These are phyloP conservation scores for Andricus curvator DNA, from an alignment of 2,888 invertebrate genomes.

Conservation along the genomic window DNA sequence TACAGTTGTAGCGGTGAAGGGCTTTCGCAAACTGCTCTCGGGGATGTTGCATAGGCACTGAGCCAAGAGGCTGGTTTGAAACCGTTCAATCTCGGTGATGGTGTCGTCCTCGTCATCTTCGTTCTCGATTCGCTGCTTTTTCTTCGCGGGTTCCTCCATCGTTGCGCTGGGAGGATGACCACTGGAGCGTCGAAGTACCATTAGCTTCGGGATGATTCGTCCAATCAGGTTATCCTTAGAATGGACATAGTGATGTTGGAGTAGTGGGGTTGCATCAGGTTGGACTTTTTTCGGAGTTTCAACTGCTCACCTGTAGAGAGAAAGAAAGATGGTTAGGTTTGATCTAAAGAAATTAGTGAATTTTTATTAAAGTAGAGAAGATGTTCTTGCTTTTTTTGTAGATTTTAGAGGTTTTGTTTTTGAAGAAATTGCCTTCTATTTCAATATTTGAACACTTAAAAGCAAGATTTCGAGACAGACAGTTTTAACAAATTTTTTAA, in stretches of 20 bases:
- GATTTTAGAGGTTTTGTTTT: background rate
- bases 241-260: conserved; percentile 53
- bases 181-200: conserved; percentile 83
- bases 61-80: conserved; percentile 85
- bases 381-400: background rate
- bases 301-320: background rate
- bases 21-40: conserved; percentile 85
- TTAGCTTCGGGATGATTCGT: conserved; percentile 74
- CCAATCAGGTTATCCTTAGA: conserved; percentile 67
- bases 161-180: conserved; percentile 81
- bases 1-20: conserved; percentile 84
- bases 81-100: conserved; percentile 81
- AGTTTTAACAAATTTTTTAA: no score
- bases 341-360: background rate
- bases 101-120: conserved; percentile 83
- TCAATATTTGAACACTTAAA: no score
- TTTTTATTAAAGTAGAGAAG: background rate
- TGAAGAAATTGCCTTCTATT: background rate
- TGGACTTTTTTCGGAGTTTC: background rate
- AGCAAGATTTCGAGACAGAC: no score
- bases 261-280: background rate
- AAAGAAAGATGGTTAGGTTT: background rate
- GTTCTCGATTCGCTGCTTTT: conserved; percentile 86
- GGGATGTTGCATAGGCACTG: conserved; percentile 90
- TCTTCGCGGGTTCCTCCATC: conserved; percentile 92